Evolutionary conservation across 2,113 vertebrate genomes (phyloP).

Genomic region (Aplodontia rufa): DNA sequence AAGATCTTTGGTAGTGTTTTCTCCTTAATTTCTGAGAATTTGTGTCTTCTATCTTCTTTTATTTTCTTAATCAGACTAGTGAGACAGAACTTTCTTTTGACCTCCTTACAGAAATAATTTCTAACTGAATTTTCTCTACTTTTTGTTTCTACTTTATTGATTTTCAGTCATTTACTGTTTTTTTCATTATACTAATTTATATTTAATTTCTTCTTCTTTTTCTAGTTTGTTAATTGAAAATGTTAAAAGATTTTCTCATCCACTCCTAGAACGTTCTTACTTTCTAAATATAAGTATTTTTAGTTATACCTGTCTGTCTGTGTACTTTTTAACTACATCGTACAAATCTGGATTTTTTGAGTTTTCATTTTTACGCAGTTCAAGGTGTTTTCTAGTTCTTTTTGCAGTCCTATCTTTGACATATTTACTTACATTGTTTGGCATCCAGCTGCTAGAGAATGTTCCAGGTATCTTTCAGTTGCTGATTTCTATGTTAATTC

Average conservation of each 20-base stretch:
- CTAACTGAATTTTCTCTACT: not conserved
- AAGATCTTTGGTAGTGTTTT: not conserved
- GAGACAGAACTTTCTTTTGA: not conserved
- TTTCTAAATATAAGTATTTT: not conserved
- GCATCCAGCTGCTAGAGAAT: not conserved
- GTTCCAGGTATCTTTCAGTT: not conserved
- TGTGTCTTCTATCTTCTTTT: not conserved
- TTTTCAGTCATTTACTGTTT: not conserved
- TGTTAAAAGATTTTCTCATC: not conserved
- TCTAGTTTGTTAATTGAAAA: not conserved
- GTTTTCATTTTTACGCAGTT: not conserved
- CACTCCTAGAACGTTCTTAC: not conserved
- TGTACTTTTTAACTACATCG: not conserved
- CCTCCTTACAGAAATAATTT: not conserved
- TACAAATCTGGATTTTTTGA: not conserved
- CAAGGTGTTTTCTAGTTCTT: not conserved
- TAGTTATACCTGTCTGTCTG: not conserved
- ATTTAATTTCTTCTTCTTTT: not conserved
- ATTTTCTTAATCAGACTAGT: not conserved
- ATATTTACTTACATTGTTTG: not conserved
- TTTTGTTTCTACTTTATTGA: not conserved
- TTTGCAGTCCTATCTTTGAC: not conserved
- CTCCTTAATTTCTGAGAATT: not conserved
- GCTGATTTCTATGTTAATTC: not conserved
- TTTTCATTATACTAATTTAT: not conserved